Evolutionary conservation across 2,113 vertebrate species (phyloP), one percentile per base, ranked within the genome.

Genomic region (Pterophyllum scalare): DNA sequence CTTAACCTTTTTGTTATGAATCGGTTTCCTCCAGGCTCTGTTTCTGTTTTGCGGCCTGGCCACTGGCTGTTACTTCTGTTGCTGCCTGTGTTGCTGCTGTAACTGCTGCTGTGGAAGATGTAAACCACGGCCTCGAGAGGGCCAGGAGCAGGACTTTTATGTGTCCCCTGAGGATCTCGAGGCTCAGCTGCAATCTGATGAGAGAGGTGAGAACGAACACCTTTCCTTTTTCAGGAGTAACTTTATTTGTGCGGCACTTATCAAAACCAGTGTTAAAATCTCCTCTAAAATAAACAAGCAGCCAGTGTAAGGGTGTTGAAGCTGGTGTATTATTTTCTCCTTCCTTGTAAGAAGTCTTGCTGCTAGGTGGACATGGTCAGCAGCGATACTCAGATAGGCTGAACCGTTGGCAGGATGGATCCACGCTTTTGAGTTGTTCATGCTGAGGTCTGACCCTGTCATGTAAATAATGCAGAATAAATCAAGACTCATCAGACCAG

Each of bases 81-180:
- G 98, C 96, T 99, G 98, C 93, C 97, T 99, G 80, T 99, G 98
- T 91, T 99, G 98, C 95, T 99, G 98, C 95, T 99, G 98, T 96
- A 99, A 99, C 95, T 99, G 98, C 90, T 99, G 98, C 97, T 99
- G 98, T 38, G 98, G 98, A 14, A 97, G 95, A 88, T 99, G 98
- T 96, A 99, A 99, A 97, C 98, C 98, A 2, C 95, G 97, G 92
- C 97, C 98, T 11, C 97, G 97, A 0, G 98, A 99, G 88, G 96
- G 96, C 0, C 97, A 97, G 8, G 97, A 98, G 13, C 96, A 96
- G 13, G 97, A 97, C 17, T 98, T 97, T 90, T 99, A 99, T 0
- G 97, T 99, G 89, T 99, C 98, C 49, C 98, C 98, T 0, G 98
- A 99, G 94, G 98, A 99, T 95, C 95, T 99, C 94, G 98, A 99